Percentiles rank a stretch among this genome's conserved stretches.
phyloP scores from a whole-genome alignment of 2,888 invertebrate species.

The Lasioglossum calceatum region DNA sequence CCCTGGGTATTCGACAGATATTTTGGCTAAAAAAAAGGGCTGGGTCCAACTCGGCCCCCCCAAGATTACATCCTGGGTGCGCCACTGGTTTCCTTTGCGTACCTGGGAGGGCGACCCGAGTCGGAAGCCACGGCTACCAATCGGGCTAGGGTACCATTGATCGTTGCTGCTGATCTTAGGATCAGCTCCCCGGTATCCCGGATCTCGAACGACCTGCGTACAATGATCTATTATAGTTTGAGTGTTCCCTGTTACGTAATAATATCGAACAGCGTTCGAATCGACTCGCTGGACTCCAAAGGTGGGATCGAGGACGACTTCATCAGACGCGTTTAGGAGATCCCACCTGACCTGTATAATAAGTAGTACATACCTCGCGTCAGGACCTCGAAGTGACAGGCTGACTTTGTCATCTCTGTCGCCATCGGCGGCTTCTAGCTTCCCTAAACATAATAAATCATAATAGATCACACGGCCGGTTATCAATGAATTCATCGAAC shows the following conservation, averaged over 20 bases:
- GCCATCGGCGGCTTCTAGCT: constrained; percentile 94
- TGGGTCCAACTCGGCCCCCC: too few species aligned
- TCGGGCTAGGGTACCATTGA: constrained; percentile 87
- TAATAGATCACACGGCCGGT: not conserved
- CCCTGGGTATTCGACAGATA: too few species aligned
- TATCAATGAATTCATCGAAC: not conserved
- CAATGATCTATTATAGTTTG: not conserved
- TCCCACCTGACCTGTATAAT: not conserved
- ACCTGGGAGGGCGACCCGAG: constrained; percentile 93
- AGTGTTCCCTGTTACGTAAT: not conserved
- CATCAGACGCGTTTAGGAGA: too few species aligned
- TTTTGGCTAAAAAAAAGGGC: too few species aligned
- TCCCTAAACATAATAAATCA: constrained; percentile 84
- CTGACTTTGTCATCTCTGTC: constrained; percentile 91
- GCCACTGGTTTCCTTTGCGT: constrained; percentile 74
- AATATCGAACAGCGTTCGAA: not conserved
- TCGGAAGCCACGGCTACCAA: constrained; percentile 94
- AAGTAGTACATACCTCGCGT: constrained; percentile 86
- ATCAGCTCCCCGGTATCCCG: constrained; percentile 88
- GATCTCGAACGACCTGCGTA: constrained; percentile 87
- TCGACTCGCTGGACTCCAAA: not conserved
- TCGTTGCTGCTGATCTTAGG: constrained; percentile 80
- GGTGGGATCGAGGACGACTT: too few species aligned
- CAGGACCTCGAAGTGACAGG: constrained; percentile 90
- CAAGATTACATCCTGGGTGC: too few species aligned